Conservation (phyloP, 2,888 invertebrate genomes). For the Tinea pellionella region DNA sequence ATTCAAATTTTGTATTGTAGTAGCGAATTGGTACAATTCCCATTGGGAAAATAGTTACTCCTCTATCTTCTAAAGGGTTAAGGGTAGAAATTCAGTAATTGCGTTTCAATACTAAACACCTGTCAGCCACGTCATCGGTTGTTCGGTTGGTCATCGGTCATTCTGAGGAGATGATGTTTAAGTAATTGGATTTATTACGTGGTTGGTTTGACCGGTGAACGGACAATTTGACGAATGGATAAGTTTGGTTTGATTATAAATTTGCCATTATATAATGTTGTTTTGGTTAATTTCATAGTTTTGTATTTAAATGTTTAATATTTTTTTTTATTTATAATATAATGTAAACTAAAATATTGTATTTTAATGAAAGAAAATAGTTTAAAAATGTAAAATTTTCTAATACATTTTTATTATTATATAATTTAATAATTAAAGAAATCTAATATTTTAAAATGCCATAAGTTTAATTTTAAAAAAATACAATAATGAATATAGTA, state of each 20-base stretch:
- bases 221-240: conserved; percentile 3
- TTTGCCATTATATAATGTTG: neutral
- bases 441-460: no score
- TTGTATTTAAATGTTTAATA: no score
- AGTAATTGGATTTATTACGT: conserved; percentile 40
- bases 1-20: no score
- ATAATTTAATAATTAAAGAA: no score
- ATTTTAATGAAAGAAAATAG: no score
- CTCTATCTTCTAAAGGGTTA: neutral
- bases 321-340: no score
- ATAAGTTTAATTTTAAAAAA: neutral
- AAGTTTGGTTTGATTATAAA: neutral
- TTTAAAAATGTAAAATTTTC: no score
- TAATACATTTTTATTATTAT: no score
- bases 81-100: conserved; percentile 35
- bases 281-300: neutral
- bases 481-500: neutral
- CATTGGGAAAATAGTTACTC: neutral
- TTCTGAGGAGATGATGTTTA: conserved; percentile 22
- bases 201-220: conserved; percentile 35
- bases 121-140: conserved; percentile 34
- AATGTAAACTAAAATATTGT: no score
- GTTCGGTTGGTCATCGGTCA: conserved; percentile 29
- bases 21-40: neutral
- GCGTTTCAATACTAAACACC: conserved; percentile 50